A percentile compares a stretch with the other conserved stretches of the same genome.
phyloP scores from a whole-genome alignment of 2,797 vertebrate genomes.

The Zenarchopterus dispar region DNA sequence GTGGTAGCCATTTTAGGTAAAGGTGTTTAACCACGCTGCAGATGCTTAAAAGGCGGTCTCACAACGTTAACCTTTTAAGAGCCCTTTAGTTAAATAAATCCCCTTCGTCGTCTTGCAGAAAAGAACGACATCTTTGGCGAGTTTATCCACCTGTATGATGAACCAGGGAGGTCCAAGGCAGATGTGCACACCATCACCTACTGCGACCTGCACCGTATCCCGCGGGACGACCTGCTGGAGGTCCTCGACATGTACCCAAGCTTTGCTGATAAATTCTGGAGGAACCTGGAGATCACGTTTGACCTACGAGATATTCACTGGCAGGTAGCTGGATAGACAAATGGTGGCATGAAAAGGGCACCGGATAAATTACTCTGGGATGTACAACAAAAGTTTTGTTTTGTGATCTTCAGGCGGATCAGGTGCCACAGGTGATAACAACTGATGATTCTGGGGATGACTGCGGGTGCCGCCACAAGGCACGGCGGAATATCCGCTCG shows the following conservation, averaged over 20 bases:
- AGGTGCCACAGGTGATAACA: conserved; percentile 81
- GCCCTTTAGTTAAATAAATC: background rate
- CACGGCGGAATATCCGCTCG: conserved; percentile 76
- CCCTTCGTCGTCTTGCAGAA: conserved; percentile 73
- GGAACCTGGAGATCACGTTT: conserved; percentile 94
- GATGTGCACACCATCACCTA: conserved; percentile 92
- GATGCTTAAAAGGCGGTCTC: background rate
- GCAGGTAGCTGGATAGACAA: background rate
- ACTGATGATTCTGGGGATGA: conserved; percentile 84
- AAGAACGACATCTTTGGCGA: conserved; percentile 97
- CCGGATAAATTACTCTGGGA: background rate
- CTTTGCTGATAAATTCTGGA: conserved; percentile 96
- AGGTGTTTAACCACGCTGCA: background rate
- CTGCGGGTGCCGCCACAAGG: conserved; percentile 74
- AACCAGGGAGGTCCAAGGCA: conserved; percentile 90
- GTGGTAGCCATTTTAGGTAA: conserved; percentile 93
- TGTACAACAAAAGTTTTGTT: background rate
- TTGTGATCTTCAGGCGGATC: conserved; percentile 83
- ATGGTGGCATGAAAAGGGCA: background rate
- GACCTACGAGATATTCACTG: conserved; percentile 92
- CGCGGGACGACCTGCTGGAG: conserved; percentile 92
- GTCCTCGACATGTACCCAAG: conserved; percentile 93
- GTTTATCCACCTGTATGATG: conserved; percentile 87
- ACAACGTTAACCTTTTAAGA: background rate
- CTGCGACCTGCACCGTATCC: conserved; percentile 95